These are phyloP conservation scores for Heliconius charithonia DNA, from an alignment of 2,888 invertebrate genomes.

Conservation along the genomic window DNA sequence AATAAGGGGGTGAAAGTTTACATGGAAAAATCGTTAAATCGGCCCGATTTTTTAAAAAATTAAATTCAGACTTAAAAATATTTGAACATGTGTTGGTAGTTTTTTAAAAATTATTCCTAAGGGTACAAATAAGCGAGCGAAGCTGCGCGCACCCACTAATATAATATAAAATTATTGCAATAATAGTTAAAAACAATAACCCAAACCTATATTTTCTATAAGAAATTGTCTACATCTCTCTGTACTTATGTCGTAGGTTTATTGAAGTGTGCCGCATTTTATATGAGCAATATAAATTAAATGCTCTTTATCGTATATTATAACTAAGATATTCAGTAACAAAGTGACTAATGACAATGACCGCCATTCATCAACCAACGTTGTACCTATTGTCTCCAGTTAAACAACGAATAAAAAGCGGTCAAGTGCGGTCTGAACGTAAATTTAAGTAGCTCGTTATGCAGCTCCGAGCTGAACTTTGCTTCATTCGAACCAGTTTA, in stretches of 20 bases:
- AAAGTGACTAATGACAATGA: slow-evolving; percentile 38
- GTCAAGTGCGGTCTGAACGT: slow-evolving; percentile 45
- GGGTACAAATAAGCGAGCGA: too few species aligned
- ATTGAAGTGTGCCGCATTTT: not conserved
- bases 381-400: slow-evolving; percentile 41
- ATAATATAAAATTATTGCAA: too few species aligned
- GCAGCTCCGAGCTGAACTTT: slow-evolving; percentile 30
- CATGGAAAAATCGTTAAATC: too few species aligned
- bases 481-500: slow-evolving; percentile 27
- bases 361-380: slow-evolving; percentile 35
- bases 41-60: too few species aligned
- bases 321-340: not conserved
- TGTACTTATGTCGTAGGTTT: not conserved
- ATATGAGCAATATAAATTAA: not conserved
- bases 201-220: not conserved
- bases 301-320: not conserved
- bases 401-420: slow-evolving; percentile 44
- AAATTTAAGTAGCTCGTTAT: slow-evolving; percentile 44
- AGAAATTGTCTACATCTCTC: not conserved
- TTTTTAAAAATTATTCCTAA: too few species aligned
- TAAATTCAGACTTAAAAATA: too few species aligned
- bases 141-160: too few species aligned
- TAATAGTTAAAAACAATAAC: not conserved
- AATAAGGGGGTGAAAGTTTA: too few species aligned
- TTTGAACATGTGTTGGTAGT: too few species aligned